Conservation (phyloP, 1,140 invertebrate genomes). For the Drosophila ironensis region DNA sequence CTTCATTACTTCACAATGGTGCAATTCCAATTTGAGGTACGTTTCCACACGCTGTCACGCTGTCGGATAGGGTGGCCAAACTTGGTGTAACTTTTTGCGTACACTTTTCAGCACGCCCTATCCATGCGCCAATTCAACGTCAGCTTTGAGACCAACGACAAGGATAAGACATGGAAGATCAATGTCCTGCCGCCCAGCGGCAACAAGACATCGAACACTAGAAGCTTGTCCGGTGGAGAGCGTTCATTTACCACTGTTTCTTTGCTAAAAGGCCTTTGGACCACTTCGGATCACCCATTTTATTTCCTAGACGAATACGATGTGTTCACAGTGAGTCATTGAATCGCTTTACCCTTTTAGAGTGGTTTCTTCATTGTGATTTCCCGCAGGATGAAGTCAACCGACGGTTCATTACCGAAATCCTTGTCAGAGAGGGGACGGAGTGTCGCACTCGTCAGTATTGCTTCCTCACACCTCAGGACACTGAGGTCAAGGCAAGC, state of each 20-base stretch:
- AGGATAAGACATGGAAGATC: constrained; percentile 84
- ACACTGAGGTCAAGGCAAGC: constrained; percentile 84
- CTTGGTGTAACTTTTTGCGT: neutral
- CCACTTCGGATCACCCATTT: constrained; percentile 94
- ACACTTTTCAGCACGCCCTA: constrained; percentile 37
- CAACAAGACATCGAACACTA: constrained; percentile 83
- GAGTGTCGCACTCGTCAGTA: constrained; percentile 86
- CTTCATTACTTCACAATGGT: constrained; percentile 63
- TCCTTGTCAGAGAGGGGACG: constrained; percentile 86
- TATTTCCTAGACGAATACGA: constrained; percentile 99
- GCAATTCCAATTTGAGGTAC: constrained; percentile 54
- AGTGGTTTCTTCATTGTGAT: constrained; percentile 82
- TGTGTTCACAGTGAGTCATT: constrained; percentile 93
- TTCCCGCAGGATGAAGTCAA: constrained; percentile 87
- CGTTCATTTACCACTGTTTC: constrained; percentile 96
- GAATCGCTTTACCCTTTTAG: constrained; percentile 86
- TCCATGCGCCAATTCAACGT: constrained; percentile 82
- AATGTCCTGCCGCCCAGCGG: constrained; percentile 83
- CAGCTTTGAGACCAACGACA: constrained; percentile 85
- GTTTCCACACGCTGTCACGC: neutral
- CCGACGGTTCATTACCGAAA: constrained; percentile 86
- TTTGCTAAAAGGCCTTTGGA: constrained; percentile 97
- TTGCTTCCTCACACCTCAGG: constrained; percentile 90
- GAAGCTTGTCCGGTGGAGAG: constrained; percentile 96
- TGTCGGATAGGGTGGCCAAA: too few relatives aligned